Percentiles rank a stretch among this genome's conserved stretches.
These are phyloP conservation scores for Xanthorhoe designata DNA, from an alignment of 2,888 invertebrate species.

Conservation along the genomic window DNA sequence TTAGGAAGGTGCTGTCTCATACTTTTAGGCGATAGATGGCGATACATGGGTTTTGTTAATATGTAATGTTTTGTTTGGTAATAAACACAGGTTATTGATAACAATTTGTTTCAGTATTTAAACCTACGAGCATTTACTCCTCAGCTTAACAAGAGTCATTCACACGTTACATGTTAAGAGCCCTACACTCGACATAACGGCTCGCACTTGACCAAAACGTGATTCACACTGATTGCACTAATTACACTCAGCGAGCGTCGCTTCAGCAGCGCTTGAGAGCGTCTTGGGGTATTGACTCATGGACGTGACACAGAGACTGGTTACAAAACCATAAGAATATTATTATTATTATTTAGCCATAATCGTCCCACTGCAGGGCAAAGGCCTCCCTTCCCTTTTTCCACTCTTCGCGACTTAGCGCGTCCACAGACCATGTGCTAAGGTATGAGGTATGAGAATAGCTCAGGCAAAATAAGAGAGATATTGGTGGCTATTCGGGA, in stretches of 20 bases:
- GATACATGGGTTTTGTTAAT: neutral
- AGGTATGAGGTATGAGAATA: no score
- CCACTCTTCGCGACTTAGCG: no score
- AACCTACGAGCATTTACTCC: neutral
- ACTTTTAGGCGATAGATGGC: conserved; percentile 53
- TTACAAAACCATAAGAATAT: neutral
- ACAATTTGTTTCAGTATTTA: neutral
- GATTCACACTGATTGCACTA: conserved; percentile 76
- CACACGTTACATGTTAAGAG: conserved; percentile 25
- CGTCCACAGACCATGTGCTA: no score
- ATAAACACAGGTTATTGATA: conserved; percentile 12
- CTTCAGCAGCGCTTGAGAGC: conserved; percentile 46
- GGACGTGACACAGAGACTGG: conserved; percentile 9
- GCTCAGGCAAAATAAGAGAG: no score
- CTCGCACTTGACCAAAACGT: conserved; percentile 69
- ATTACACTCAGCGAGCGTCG: conserved; percentile 65
- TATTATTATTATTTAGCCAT: no score
- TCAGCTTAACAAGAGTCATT: conserved; percentile 1
- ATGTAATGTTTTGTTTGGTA: neutral
- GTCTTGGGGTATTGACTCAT: conserved; percentile 13
- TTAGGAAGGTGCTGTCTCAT: conserved; percentile 62
- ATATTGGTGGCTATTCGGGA: no score
- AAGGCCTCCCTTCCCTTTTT: no score
- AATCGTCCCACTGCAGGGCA: no score
- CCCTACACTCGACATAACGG: conserved; percentile 55